Conservation (phyloP, 2,888 invertebrate genomes). For the Hypercompe scribonia region DNA sequence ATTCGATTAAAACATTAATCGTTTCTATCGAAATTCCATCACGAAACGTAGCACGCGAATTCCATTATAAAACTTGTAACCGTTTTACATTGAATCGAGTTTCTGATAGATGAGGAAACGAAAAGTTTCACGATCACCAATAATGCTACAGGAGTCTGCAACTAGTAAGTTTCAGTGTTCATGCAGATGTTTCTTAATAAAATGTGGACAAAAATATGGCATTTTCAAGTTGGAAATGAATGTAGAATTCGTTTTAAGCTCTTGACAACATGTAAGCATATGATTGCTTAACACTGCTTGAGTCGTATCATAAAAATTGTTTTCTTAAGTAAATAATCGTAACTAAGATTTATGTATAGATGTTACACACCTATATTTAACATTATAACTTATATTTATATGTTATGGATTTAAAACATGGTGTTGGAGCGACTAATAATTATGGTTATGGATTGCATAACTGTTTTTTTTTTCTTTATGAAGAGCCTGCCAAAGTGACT, state of each 20-base stretch:
- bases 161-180: neutral
- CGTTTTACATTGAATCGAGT: constrained; percentile 23
- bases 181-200: neutral
- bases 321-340: too few relatives aligned
- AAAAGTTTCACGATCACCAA: constrained; percentile 17
- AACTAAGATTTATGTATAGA: neutral
- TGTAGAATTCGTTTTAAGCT: neutral
- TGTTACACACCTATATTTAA: neutral
- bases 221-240: neutral
- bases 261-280: neutral
- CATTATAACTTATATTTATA: neutral
- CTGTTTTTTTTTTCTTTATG: too few relatives aligned
- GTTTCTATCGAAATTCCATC: constrained; percentile 26
- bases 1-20: constrained; percentile 26
- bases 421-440: too few relatives aligned
- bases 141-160: constrained; percentile 3
- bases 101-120: constrained; percentile 17
- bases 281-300: neutral
- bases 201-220: neutral
- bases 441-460: too few relatives aligned
- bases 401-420: too few relatives aligned
- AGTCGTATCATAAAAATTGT: neutral
- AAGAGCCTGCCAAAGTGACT: too few relatives aligned
- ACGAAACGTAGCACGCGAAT: constrained; percentile 21
- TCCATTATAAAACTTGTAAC: constrained; percentile 31